phyloP scores from a whole-genome alignment of 2,888 invertebrate species.

The Limnephilus marmoratus region DNA sequence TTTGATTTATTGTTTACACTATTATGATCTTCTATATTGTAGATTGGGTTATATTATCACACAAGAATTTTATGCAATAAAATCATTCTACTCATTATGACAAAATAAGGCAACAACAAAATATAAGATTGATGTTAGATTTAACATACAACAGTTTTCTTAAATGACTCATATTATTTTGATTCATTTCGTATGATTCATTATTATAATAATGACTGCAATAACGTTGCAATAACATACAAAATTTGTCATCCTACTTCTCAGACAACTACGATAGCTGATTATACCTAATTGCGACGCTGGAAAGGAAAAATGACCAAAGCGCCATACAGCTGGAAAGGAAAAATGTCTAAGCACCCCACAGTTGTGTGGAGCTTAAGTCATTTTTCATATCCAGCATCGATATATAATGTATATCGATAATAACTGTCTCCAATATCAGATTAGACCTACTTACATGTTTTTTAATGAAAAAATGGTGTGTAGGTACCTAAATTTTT shows the following conservation, averaged over 20 bases:
- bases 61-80: not conserved
- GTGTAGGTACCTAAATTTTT: not conserved
- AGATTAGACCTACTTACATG: not conserved
- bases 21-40: not conserved
- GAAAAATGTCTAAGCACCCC: too few species aligned
- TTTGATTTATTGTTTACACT: not conserved
- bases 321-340: too few species aligned
- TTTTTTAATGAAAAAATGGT: not conserved
- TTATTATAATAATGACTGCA: not conserved
- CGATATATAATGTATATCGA: too few species aligned
- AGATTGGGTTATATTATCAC: not conserved
- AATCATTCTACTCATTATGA: not conserved
- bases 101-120: not conserved
- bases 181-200: not conserved
- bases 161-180: not conserved
- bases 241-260: not conserved
- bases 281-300: not conserved
- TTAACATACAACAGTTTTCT: not conserved
- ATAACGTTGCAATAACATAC: not conserved
- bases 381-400: too few species aligned
- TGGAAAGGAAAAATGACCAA: too few species aligned
- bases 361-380: too few species aligned
- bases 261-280: not conserved
- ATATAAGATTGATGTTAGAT: not conserved
- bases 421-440: not conserved